Evolutionary conservation across 2,888 invertebrate genomes (phyloP), one percentile per base, ranked within the genome.

Genomic region (Cancer borealis): DNA sequence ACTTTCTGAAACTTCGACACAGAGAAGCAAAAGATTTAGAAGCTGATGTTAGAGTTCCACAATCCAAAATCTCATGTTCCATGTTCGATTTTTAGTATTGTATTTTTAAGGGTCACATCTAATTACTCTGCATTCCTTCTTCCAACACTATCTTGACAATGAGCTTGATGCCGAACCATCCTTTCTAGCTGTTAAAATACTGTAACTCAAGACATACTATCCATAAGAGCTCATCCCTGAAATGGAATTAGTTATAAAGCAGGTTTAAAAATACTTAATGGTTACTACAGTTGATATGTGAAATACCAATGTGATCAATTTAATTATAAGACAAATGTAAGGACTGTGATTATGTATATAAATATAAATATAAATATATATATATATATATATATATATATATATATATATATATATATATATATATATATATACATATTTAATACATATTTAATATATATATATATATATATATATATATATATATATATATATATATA

Each of bases 131-230:
- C 73, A 91, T 92, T 88, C 88, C 45, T 91, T 66, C 91, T 79
- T 87, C 93, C 93, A 93, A 93, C 93, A 93, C 93, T 84, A 93
- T 60, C 49, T 91, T 91, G 91, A 93, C 91, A 87, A 93, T 93
- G 93, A 93, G 93, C 93, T 93, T 93, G 88, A 93, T 91, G 84
- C 54, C 93, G 60, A 87, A 93, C 93, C 93, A 91, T 91, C 91
- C 87, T 30, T 45, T 84, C 47, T 66, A 89, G 92, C 88, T 92
- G 92, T 92, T 60, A 92, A 88, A 92, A 92, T 92, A 92, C 92
- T 92, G 92, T 88, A 92, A 92, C 92, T 92, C 87, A 92, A 92
- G 54, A 92, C 92, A 88, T 54, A 39, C 87, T 87, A 45, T 92
- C 88, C 92, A 92, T 87, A 60, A 87, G 54, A 92, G 88, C 84